Base-by-base conservation (phyloP, 1,140 invertebrate species). In the Euwallacea fornicatus region DNA sequence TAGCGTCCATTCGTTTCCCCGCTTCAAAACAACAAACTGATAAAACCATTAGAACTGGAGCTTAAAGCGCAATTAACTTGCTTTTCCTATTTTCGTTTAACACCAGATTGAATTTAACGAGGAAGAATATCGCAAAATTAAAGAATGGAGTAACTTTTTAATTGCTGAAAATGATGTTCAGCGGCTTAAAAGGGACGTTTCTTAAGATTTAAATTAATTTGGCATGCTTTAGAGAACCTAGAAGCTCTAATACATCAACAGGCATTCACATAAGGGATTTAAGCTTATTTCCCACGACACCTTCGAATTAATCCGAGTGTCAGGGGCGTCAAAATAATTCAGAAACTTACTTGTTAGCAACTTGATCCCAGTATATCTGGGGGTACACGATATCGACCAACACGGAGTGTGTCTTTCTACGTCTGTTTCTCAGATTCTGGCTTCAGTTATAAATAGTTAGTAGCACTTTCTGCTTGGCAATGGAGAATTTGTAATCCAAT, bases 131-230 rank as follows among this genome's bases (percentile, higher is more conserved):
- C 63, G 63, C 16, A 11, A 66, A 56, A 66, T 56, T 66, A 66
- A 56, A 66, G 54, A 58, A 46, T 11, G 50, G 56, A 41, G 55
- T 66, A 56, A 66, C 64, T 66, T 66, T 66, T 56, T 66, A 66
- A 66, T 66, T 66, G 64, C 42, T 42, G 21, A 47, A 66, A 56
- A 66, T 58, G 53, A 66, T 66, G 61, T 66, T 66, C 56, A 13
- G 10, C 11, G 56, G 53, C 16, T 43, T 56, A 33, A 33, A 33
- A 43, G 21, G 53, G 53, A 44, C 56, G 53, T 10, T 54, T 56
- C 42, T 42, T 41, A 41, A 33, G 58, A 41, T 60, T 60, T 42
- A 60, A 59, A 60, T 60, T 41, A 60, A 9, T 9, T n/a, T 15
- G 8, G 16, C n/a, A 56, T 9, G 10, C 9, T 56, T 11, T 15